Percentiles rank a stretch among this genome's conserved stretches.
These are phyloP conservation scores for Nanorana parkeri DNA, from an alignment of 2,113 vertebrate species.

Conservation along the genomic window DNA sequence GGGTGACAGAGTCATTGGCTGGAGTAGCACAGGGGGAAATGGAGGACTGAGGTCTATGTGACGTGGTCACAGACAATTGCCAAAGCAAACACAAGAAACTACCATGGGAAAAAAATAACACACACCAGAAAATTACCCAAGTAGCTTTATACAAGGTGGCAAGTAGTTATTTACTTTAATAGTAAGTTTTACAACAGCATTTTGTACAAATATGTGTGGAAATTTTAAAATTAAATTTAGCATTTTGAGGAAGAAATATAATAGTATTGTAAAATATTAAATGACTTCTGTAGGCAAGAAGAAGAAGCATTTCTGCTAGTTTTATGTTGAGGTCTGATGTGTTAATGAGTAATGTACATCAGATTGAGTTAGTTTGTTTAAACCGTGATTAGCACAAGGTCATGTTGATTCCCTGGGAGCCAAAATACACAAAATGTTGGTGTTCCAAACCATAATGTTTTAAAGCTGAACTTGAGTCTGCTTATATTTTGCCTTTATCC, in stretches of 20 bases:
- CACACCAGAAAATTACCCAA: conserved; percentile 56
- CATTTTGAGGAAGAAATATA: background rate
- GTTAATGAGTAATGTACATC: no score
- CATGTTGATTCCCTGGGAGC: no score
- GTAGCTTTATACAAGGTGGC: background rate
- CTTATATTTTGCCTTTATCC: no score
- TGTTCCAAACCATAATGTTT: no score
- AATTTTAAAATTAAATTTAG: background rate
- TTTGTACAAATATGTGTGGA: background rate
- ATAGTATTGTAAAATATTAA: no score
- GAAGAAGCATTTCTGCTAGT: no score
- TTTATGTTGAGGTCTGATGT: no score
- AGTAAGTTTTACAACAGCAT: background rate
- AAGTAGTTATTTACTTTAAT: background rate
- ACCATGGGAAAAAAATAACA: conserved; percentile 45
- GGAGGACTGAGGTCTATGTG: conserved; percentile 57
- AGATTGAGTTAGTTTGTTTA: no score
- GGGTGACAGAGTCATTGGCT: conserved; percentile 14
- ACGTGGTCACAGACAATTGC: conserved; percentile 61
- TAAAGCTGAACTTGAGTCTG: no score
- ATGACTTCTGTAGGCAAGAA: no score
- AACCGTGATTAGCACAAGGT: no score
- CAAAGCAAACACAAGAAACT: conserved; percentile 62
- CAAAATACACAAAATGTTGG: no score
- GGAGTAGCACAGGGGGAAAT: conserved; percentile 1